Base-by-base conservation (phyloP, 2,888 invertebrate genomes). In the Disparrhopalites patrizii region DNA sequence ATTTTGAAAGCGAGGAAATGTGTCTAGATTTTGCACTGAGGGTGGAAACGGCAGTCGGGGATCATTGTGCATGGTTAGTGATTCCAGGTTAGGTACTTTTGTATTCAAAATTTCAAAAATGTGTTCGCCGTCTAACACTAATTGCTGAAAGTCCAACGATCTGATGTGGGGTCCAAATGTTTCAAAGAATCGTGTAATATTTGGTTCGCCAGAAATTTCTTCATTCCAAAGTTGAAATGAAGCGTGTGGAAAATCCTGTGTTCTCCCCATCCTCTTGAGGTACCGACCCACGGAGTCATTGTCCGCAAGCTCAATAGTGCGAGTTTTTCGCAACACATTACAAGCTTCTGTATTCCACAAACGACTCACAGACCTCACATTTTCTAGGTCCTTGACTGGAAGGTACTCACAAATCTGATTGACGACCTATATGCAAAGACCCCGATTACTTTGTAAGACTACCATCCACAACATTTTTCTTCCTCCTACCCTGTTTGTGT, bases 301-400 rank as follows among this genome's bases (percentile, higher is more conserved):
- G 25, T 54, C 43, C 4, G 28, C 18, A 33, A 63, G 18, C 25
- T 52, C 54, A 1, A 55, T 23, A 3, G 31, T 8, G 1, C 40
- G 27, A 5, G 28, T 30, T 27, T 43, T 31, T 8, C 47, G 63
- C 1, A 63, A 20, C 13, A 55, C 23, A 8, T 31, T 47, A 43
- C 63, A 63, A 1, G 55, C 38, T 43, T 63, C 63, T 8, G 28
- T 36, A 54, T 63, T 63, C 63, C 63, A 63, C 10, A 43, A 13
- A 2, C 3, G n/a, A 25, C 23, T 47, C 28, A 63, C 63, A 7
- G 23, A 27, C 2, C 63, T 36, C 13, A 60, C 43, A 23, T 63
- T 62, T 52, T 54, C 54, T 18, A 62, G 30, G n/a, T 54, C 52
- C 4, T 20, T 15, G 1, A 28, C 25, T n/a, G 51, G 15, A 13